Conservation (phyloP, 37 sponge, comb jelly and placozoan genomes). For the Lycopodina hypogea region DNA sequence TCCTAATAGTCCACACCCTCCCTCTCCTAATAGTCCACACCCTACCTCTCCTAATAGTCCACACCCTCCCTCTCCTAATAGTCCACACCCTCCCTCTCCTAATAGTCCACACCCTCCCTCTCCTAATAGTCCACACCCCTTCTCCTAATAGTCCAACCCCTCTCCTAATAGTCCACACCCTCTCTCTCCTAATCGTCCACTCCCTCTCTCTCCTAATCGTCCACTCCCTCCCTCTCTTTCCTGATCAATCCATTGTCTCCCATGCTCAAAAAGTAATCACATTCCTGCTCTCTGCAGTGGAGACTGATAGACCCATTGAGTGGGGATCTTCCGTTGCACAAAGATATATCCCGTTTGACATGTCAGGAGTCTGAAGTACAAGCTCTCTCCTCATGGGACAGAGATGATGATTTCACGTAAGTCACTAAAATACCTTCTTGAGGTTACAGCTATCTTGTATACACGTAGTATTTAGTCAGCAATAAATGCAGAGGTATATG, state of each 20-base stretch:
- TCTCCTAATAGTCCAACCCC: not conserved
- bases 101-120: not conserved
- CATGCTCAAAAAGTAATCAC: too few relatives aligned
- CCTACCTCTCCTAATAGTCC: not conserved
- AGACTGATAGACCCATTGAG: conserved; percentile 50
- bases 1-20: not conserved
- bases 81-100: conserved; percentile 17
- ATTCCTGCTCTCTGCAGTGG: conserved; percentile 24
- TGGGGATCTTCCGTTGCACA: conserved; percentile 44
- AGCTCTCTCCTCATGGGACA: conserved; percentile 61
- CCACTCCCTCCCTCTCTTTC: too few relatives aligned
- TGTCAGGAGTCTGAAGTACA: conserved; percentile 14
- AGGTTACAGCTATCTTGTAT: not conserved
- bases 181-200: not conserved
- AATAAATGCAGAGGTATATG: not conserved
- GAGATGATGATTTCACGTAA: conserved; percentile 45
- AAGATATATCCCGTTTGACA: conserved; percentile 14
- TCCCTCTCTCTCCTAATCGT: not conserved
- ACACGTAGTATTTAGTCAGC: not conserved
- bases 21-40: not conserved
- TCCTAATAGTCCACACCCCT: not conserved
- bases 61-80: conserved; percentile 1
- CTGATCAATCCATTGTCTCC: too few relatives aligned
- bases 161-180: not conserved
- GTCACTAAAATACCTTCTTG: not conserved